phyloP scores from a whole-genome alignment of 1,140 invertebrate species.

The Neoseiulus cucumeris region DNA sequence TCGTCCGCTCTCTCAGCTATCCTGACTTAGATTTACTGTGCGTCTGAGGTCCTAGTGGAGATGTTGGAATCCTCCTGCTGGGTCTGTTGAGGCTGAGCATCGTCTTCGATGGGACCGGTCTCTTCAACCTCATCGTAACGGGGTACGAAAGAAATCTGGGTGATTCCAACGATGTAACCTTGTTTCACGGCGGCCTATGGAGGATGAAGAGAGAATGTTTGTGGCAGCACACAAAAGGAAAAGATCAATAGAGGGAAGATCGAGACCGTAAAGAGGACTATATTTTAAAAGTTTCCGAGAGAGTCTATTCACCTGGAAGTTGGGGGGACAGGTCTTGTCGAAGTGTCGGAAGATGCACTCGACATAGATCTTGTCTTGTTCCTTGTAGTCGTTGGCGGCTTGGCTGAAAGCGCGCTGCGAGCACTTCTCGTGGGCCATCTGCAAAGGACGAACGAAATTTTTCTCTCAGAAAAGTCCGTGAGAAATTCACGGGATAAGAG shows the following conservation, averaged over 20 bases:
- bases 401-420: not conserved
- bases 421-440: not conserved
- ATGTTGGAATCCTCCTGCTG: not conserved
- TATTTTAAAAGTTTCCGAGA: not conserved
- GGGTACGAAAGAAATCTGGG: not conserved
- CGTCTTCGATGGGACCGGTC: not conserved
- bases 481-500: no score
- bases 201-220: not conserved
- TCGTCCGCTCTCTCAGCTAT: not conserved
- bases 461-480: no score
- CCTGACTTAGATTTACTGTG: constrained; percentile 9
- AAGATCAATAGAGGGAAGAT: no score
- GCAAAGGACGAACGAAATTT: not conserved
- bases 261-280: no score
- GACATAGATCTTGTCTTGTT: constrained; percentile 2
- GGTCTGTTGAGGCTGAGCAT: not conserved
- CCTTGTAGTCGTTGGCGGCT: not conserved
- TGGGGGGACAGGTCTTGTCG: not conserved
- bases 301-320: constrained; percentile 5
- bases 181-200: not conserved
- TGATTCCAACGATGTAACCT: constrained; percentile 4
- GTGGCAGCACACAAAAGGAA: no score
- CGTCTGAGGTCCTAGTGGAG: not conserved
- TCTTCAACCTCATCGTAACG: constrained; percentile 1
- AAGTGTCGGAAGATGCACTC: constrained; percentile 9